These are phyloP conservation scores for Drosophila mercatorum DNA, from an alignment of 2,888 invertebrate species.

Conservation along the genomic window DNA sequence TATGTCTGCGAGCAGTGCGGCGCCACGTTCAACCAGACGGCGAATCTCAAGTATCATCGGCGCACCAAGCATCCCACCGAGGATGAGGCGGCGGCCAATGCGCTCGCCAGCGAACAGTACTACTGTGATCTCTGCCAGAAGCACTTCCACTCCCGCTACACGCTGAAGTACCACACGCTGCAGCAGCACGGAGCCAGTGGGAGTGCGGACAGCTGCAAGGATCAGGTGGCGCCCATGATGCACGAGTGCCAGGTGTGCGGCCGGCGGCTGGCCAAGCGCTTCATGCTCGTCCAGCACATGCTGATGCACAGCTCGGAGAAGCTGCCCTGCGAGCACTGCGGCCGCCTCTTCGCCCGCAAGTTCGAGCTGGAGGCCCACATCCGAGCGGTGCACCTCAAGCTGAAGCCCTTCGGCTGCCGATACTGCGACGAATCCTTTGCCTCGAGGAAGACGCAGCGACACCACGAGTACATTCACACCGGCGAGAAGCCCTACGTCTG, in stretches of 20 bases:
- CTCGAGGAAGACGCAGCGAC: slow-evolving; percentile 76
- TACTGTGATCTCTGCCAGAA: slow-evolving; percentile 77
- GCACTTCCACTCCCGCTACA: slow-evolving; percentile 79
- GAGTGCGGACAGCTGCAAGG: neutral
- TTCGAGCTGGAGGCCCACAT: slow-evolving; percentile 81
- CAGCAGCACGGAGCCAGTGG: slow-evolving; percentile 68
- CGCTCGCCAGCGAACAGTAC: slow-evolving; percentile 56
- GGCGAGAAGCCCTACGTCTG: slow-evolving; percentile 84
- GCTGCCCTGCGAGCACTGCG: slow-evolving; percentile 80
- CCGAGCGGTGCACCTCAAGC: slow-evolving; percentile 79
- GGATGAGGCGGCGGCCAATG: slow-evolving; percentile 65
- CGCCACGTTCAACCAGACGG: slow-evolving; percentile 82
- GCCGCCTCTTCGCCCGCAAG: slow-evolving; percentile 74
- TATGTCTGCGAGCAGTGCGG: slow-evolving; percentile 83
- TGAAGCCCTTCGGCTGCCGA: slow-evolving; percentile 77
- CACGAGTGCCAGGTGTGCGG: slow-evolving; percentile 79
- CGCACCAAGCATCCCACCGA: slow-evolving; percentile 79
- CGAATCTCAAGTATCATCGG: slow-evolving; percentile 81
- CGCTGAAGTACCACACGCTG: slow-evolving; percentile 76
- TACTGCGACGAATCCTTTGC: slow-evolving; percentile 79
- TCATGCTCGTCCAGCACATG: slow-evolving; percentile 82
- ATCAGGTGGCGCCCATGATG: neutral
- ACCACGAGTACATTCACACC: slow-evolving; percentile 83
- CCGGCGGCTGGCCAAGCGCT: slow-evolving; percentile 78
- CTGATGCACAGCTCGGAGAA: slow-evolving; percentile 78